phyloP scores from a whole-genome alignment of 2,113 vertebrate species.

The Odontophorus gujanensis region DNA sequence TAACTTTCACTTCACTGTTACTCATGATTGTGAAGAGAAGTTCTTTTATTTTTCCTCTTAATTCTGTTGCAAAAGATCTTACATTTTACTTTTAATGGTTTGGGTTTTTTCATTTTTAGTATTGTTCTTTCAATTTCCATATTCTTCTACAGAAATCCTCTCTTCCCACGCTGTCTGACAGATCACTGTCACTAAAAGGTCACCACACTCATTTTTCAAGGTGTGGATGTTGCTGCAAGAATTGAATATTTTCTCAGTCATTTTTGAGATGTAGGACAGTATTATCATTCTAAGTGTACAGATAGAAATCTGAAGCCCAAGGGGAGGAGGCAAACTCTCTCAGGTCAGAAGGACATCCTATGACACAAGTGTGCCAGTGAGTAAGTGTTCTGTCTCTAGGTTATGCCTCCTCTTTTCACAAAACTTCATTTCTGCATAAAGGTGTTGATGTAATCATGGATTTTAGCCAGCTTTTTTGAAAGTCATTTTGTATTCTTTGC shows the following conservation, averaged over 20 bases:
- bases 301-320: not conserved
- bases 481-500: slow-evolving; percentile 26
- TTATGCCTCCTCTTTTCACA: not conserved
- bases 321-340: not conserved
- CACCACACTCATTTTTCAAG: slow-evolving; percentile 28
- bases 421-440: not conserved
- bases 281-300: slow-evolving; percentile 18
- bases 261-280: slow-evolving; percentile 25
- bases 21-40: not conserved
- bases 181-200: slow-evolving; percentile 7
- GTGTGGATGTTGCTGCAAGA: slow-evolving; percentile 16
- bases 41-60: not conserved
- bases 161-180: not conserved
- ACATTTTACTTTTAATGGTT: not conserved
- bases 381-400: not conserved
- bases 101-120: not conserved
- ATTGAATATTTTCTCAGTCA: slow-evolving; percentile 41
- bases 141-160: not conserved
- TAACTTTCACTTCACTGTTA: not conserved
- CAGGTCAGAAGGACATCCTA: not conserved
- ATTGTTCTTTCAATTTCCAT: not conserved
- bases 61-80: not conserved
- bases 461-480: slow-evolving; percentile 34
- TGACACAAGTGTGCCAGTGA: not conserved
- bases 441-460: slow-evolving; percentile 1